phyloP scores from a whole-genome alignment of 2,113 vertebrate species.

The Etheostoma spectabile region DNA sequence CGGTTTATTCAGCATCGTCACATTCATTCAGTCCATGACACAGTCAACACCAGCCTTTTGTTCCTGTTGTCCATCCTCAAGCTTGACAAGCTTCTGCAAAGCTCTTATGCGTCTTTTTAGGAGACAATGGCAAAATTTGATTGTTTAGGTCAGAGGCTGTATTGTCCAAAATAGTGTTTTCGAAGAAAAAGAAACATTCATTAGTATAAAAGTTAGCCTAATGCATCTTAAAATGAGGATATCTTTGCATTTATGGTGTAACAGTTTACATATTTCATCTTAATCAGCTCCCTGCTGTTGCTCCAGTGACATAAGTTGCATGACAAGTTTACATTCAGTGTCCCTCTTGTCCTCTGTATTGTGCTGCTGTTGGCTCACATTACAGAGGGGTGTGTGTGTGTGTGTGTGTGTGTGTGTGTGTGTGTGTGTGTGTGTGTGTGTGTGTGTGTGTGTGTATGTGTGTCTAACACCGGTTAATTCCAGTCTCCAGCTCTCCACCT shows the following conservation, averaged over 20 bases:
- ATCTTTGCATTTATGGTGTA: neutral
- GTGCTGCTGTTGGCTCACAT: slow-evolving; percentile 1
- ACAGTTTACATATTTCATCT: neutral
- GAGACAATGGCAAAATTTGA: neutral
- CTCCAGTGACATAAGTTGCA: slow-evolving; percentile 8
- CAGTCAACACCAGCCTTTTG: neutral
- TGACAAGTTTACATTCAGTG: neutral
- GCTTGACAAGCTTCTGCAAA: neutral
- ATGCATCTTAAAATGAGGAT: neutral
- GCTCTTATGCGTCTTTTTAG: neutral
- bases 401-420: slow-evolving; percentile 10
- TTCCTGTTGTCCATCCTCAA: neutral
- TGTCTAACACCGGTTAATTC: slow-evolving; percentile 19
- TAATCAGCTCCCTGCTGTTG: slow-evolving; percentile 13
- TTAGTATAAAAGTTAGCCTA: neutral
- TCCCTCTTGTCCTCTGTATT: neutral
- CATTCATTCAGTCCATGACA: neutral
- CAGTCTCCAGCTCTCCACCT: slow-evolving; percentile 82
- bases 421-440: slow-evolving; percentile 4
- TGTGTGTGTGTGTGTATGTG: slow-evolving; percentile 11
- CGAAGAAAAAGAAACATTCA: neutral
- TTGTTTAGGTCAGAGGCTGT: neutral
- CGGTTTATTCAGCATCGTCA: no score
- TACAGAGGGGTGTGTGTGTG: neutral
- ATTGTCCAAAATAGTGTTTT: no score